Evolutionary conservation across 2,113 vertebrate species (phyloP), one percentile per base, ranked within the genome.

Genomic region (Pogona vitticeps): DNA sequence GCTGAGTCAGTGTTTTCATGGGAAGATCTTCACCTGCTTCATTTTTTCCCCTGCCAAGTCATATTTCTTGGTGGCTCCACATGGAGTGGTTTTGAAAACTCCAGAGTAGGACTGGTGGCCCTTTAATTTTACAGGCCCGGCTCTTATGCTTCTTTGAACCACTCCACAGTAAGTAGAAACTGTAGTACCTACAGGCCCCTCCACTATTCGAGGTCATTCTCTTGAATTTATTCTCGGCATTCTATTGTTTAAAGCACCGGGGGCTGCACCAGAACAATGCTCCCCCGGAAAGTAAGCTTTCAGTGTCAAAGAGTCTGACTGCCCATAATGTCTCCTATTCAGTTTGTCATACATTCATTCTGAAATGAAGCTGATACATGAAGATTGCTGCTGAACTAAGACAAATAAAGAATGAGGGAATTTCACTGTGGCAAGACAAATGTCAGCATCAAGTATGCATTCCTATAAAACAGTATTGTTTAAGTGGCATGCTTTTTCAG

Each of bases 401-500:
- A 1, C 0, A 3, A 52, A 71, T 89, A 33, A 42, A 77, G n/a
- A 61, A 52, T 70, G 80, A 83, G n/a, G 82, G 86, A 89, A 75
- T 59, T 81, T 90, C 79, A 80, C 23, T 2, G 76, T 2, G 26
- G 88, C 87, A 42, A 82, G 73, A 61, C 59, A 90, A n/a, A 72
- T 1, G 21, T 58, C 0, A 26, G 17, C 76, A 82, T 80, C 76
- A 56, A 90, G n/a, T 26, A 2, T 36, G 65, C 13, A 23, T 71
- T 33, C n/a, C 13, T 40, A 56, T 26, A 26, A 52, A 58, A 92
- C 86, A 82, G 76, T 89, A 90, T 92, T 94, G 88, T 87, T 88
- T 88, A 87, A 31, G 68, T 82, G 71, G 81, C 89, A 92, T 84
- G 82, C 84, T 86, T 86, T 91, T 88, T 84, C 68, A 84, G 84